Evolutionary conservation across 2,113 vertebrate species (phyloP).

Genomic region (Oreochromis aureus): DNA sequence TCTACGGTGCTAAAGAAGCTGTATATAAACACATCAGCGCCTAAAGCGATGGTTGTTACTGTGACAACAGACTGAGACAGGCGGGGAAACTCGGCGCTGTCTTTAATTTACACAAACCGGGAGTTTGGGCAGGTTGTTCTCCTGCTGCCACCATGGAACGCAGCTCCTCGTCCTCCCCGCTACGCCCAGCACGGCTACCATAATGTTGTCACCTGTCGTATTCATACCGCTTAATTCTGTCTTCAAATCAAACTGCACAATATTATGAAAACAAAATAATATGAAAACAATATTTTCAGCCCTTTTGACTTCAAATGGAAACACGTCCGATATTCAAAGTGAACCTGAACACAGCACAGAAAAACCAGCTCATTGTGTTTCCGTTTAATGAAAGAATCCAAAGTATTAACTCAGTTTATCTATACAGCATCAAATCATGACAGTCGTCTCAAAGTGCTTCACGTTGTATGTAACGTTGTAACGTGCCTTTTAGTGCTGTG

Average conservation of each 20-base stretch:
- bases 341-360: accelerated
- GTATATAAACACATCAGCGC: neutral
- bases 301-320: neutral
- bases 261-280: no score
- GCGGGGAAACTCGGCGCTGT: neutral
- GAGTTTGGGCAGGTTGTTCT: neutral
- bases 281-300: neutral
- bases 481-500: neutral
- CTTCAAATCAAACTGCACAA: neutral
- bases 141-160: neutral
- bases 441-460: neutral
- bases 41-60: neutral
- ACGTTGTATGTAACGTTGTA: neutral
- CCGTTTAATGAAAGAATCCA: neutral
- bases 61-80: neutral
- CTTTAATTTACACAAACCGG: accelerated
- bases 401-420: neutral
- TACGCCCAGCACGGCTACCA: neutral
- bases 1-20: neutral
- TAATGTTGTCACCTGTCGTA: neutral
- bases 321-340: accelerated
- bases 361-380: neutral
- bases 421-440: neutral
- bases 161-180: neutral
- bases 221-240: neutral